A percentile compares a stretch with the other conserved stretches of the same genome.
Evolutionary conservation across 2,113 vertebrate genomes (phyloP).

Genomic region (Epinephelus cyanopodus): DNA sequence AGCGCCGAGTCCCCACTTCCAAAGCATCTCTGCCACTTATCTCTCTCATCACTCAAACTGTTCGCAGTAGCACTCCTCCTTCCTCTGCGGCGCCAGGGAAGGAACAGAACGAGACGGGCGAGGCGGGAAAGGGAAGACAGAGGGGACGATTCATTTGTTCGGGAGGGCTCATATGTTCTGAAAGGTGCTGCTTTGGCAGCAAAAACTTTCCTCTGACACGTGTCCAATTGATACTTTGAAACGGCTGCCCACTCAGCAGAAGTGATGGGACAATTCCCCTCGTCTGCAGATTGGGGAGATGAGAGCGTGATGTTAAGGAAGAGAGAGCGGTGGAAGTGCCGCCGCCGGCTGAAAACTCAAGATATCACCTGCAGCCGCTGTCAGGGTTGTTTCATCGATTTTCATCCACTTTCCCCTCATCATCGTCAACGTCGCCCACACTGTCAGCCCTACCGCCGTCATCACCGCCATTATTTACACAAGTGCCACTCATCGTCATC

Average conservation of each 20-base stretch:
- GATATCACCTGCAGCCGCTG: conserved; percentile 57
- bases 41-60: conserved; percentile 81
- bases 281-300: conserved; percentile 68
- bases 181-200: conserved; percentile 78
- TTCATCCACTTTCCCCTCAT: conserved; percentile 52
- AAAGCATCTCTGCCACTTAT: conserved; percentile 81
- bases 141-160: conserved; percentile 69
- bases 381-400: conserved; percentile 59
- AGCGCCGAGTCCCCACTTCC: conserved; percentile 67
- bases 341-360: conserved; percentile 41
- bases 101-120: conserved; percentile 52
- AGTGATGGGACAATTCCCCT: conserved; percentile 72
- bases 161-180: conserved; percentile 69
- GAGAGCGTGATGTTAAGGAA: conserved; percentile 53
- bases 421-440: conserved; percentile 46
- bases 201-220: conserved; percentile 71
- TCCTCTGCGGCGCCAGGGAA: conserved; percentile 48
- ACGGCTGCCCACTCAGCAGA: conserved; percentile 77
- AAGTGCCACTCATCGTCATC: conserved; percentile 26
- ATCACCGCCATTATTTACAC: conserved; percentile 11
- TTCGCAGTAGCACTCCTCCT: conserved; percentile 62
- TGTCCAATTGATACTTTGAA: conserved; percentile 76
- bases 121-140: conserved; percentile 58
- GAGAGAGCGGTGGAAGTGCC: conserved; percentile 45
- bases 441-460: conserved; percentile 25